These are phyloP conservation scores for Rhineura floridana DNA, from an alignment of 2,113 vertebrate species.

Conservation along the genomic window DNA sequence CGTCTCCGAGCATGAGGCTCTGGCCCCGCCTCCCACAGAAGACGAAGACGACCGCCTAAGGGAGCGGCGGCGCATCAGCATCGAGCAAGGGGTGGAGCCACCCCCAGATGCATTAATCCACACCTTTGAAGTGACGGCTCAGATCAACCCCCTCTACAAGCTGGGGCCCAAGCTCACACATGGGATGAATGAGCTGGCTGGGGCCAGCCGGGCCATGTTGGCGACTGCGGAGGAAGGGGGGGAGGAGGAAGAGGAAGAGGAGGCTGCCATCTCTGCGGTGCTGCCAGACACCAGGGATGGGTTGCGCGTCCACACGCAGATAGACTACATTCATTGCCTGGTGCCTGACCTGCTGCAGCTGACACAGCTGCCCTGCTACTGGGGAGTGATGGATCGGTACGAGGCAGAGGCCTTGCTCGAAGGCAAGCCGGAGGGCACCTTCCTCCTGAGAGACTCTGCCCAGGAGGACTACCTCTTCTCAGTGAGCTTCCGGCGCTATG, in stretches of 20 bases:
- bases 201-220: slow-evolving; percentile 60
- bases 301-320: slow-evolving; percentile 81
- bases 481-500: slow-evolving; percentile 85
- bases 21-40: slow-evolving; percentile 55
- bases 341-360: slow-evolving; percentile 83
- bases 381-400: slow-evolving; percentile 86
- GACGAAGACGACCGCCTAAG: slow-evolving; percentile 82
- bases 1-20: slow-evolving; percentile 60
- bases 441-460: slow-evolving; percentile 84
- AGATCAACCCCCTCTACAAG: slow-evolving; percentile 82
- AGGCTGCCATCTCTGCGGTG: slow-evolving; percentile 40
- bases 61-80: slow-evolving; percentile 84
- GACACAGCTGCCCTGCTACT: slow-evolving; percentile 83
- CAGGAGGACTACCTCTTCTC: slow-evolving; percentile 88
- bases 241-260: slow-evolving; percentile 50
- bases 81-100: slow-evolving; percentile 84
- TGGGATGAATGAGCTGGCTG: slow-evolving; percentile 78
- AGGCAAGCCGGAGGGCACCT: slow-evolving; percentile 83
- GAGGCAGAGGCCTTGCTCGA: slow-evolving; percentile 82
- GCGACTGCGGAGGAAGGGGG: slow-evolving; percentile 67
- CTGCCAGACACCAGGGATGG: slow-evolving; percentile 65
- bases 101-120: slow-evolving; percentile 84
- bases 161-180: slow-evolving; percentile 83
- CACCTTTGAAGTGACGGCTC: slow-evolving; percentile 83
- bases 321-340: slow-evolving; percentile 84